Evolutionary conservation across 2,888 invertebrate genomes (phyloP).

Genomic region (Sphinx pinastri): DNA sequence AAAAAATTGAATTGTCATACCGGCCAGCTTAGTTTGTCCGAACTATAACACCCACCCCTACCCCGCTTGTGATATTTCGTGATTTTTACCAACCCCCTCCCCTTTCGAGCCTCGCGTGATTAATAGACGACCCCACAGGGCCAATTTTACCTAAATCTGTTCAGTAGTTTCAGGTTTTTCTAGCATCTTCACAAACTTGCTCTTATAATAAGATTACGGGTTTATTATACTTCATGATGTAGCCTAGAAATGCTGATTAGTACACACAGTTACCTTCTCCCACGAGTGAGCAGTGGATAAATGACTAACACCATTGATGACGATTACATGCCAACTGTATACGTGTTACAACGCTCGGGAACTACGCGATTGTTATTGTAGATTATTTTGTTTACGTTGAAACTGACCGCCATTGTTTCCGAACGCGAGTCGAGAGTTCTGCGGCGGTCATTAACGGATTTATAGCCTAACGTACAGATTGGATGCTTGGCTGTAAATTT

Average conservation of each 20-base stretch:
- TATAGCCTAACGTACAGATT: slow-evolving; percentile 7
- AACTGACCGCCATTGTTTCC: slow-evolving; percentile 20
- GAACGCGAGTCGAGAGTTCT: slow-evolving; percentile 12
- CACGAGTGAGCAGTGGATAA: slow-evolving; percentile 3
- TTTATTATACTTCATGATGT: neutral
- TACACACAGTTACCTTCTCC: neutral
- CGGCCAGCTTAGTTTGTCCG: no score
- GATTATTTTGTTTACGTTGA: slow-evolving; percentile 22
- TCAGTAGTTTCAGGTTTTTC: no score
- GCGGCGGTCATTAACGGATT: slow-evolving; percentile 13
- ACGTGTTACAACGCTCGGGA: neutral
- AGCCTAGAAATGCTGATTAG: neutral
- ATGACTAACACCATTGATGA: slow-evolving; percentile 19
- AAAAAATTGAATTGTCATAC: no score
- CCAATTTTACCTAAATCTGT: no score
- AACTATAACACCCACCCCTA: no score
- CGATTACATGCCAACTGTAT: slow-evolving; percentile 28
- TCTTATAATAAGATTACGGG: neutral
- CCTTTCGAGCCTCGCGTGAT: no score
- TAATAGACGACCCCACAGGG: no score
- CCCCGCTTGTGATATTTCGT: no score
- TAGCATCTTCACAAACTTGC: neutral
- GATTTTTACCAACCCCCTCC: no score
- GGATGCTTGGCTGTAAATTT: neutral
- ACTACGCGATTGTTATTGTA: slow-evolving; percentile 20